A percentile compares a stretch with the other conserved stretches of the same genome.
phyloP scores from a whole-genome alignment of 2,888 invertebrate species.

The Brassicogethes aeneus region DNA sequence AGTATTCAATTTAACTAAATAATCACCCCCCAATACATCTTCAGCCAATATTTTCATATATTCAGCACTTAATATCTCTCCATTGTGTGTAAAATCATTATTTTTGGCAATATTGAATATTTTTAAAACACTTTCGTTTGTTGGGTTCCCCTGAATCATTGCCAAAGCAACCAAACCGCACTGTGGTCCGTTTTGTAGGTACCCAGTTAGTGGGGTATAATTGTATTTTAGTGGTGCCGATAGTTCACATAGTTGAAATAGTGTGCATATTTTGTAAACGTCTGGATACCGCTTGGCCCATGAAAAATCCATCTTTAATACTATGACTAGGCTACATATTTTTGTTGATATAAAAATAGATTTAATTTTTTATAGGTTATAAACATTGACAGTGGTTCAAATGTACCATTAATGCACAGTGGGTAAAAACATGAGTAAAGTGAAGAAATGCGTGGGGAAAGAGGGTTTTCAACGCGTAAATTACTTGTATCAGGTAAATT shows the following conservation, averaged over 20 bases:
- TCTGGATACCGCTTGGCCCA: slow-evolving; percentile 53
- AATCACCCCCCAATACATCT: slow-evolving; percentile 46
- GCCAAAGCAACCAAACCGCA: slow-evolving; percentile 84
- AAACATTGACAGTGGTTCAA: too few relatives aligned
- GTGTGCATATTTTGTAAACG: slow-evolving; percentile 48
- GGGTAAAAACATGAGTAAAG: too few relatives aligned
- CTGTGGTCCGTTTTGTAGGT: slow-evolving; percentile 56
- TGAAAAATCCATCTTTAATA: slow-evolving; percentile 37
- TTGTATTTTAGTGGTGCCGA: slow-evolving; percentile 42
- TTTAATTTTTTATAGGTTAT: too few relatives aligned
- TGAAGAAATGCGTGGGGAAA: slow-evolving; percentile 54
- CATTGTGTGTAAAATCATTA: slow-evolving; percentile 65
- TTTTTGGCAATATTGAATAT: slow-evolving; percentile 51
- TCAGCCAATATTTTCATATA: slow-evolving; percentile 57
- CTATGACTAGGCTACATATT: slow-evolving; percentile 1
- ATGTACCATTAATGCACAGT: too few relatives aligned
- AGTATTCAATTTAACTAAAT: slow-evolving; percentile 40
- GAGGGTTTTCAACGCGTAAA: slow-evolving; percentile 62
- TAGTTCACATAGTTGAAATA: slow-evolving; percentile 46
- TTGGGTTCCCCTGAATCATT: slow-evolving; percentile 60
- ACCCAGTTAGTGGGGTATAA: slow-evolving; percentile 27
- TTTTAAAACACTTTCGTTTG: slow-evolving; percentile 48
- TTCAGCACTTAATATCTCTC: slow-evolving; percentile 80
- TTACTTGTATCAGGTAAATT: slow-evolving; percentile 55
- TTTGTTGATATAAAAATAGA: slow-evolving; percentile 1